Base-by-base conservation (phyloP, 2,888 invertebrate species). In the Cryptus viduatorius region DNA sequence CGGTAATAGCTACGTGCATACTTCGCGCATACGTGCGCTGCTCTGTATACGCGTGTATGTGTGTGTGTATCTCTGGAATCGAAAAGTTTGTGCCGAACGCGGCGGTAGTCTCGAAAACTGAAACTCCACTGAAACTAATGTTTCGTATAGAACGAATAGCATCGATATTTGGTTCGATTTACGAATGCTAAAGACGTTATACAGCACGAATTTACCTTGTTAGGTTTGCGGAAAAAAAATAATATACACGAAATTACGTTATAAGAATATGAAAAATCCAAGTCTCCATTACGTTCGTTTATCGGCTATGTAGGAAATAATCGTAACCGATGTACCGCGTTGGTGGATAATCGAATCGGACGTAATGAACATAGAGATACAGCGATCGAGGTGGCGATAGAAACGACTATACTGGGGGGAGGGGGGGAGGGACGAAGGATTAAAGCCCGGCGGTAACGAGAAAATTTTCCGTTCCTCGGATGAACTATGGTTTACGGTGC, bases 401-500 rank as follows among this genome's bases (percentile, higher is more conserved):
- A 4, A 64, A 59, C 44, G 44, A 53, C 19, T 37, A 10, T n/a
- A 59, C 19, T 19, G 44, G 56, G 53, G 16, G 56, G 4, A 14
- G 14, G 3, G n/a, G 19, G n/a, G 10, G 14, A 48, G 46, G 59
- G 12, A 10, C 16, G 56, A 3, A 71, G 19, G 73, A 73, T 59
- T 46, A 64, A 75, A 56, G 56, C 56, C 19, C 24, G 8, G 56
- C 56, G 56, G 71, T 88, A 88, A 87, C 81, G 85, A 87, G 88
- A 83, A 83, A 89, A 89, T 87, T 85, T 87, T 69, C 67, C 85
- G 83, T 85, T 86, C 81, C 85, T 68, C 65, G 83, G 79, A 83
- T 77, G 84, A 86, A 82, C 86, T 90, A 89, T 86, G 88, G 86
- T 85, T 85, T 86, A 81, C 77, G 69, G 83, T 75, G 82, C 86